Base-by-base conservation (phyloP, 1,140 invertebrate genomes). In the Drosophila ambigua region DNA sequence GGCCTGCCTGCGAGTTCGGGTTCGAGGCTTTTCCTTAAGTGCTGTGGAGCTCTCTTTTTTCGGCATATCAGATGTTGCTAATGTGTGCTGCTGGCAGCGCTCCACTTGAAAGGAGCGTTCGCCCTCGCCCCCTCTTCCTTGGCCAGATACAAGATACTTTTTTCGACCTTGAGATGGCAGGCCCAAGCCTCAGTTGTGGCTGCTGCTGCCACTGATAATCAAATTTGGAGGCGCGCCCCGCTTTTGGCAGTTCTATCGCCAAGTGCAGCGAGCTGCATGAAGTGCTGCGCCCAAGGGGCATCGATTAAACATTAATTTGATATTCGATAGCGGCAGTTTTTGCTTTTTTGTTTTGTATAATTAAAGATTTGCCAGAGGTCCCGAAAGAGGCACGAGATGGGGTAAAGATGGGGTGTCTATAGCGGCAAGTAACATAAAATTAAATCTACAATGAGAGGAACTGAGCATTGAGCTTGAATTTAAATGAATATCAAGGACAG, bases 61-160 rank as follows among this genome's bases (percentile, higher is more conserved):
- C 54, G 62, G 72, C 72, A 76, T 76, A 76, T 76, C 72, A 68
- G 72, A 76, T 76, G 72, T 55, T 55, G 62, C 72, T 76, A 75
- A 75, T 76, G 72, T 66, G 55, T 49, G 9, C 16, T 39, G 46
- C 23, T 20, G 23, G 2, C 7, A 67, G 72, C 72, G 72, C 72
- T 67, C 44, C 43, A 76, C 72, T 76, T 76, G 72, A 76, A 76
- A 76, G 72, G 50, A 58, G 55, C 44, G 54, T 54, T 49, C 35
- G 13, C 11, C 11, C 20, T 49, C 35, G 13, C 11, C 11, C 20
- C 20, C 1, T 11, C 35, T 39, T 13, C 35, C 2, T 39, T 11
- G 1, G 13, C 8, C 43, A 65, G 71, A 74, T 64, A 28, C 41
- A 23, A 52, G 60, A 52, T 64, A 65, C 31, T 45, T 74, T 58